Evolutionary conservation across 64 coral and sea anemone genomes (phyloP), one percentile per base, ranked within the genome.

Genomic region (Anthopleura sola): DNA sequence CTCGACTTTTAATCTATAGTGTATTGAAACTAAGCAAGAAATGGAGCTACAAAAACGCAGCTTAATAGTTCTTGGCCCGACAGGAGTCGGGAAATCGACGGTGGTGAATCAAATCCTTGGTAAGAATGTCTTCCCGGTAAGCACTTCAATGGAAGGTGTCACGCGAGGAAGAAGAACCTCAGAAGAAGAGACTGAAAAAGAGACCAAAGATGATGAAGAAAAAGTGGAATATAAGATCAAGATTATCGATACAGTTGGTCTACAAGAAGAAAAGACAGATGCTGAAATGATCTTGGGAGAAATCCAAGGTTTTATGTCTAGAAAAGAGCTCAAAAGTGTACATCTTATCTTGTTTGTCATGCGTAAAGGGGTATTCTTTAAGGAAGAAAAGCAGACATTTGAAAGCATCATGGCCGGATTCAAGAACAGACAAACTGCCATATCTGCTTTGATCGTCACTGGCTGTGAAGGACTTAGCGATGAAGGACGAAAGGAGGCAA

Each of bases 401-500:
- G 29, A 10, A 13, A 19, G 19, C 17, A 84, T 84, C 29, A 24
- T 36, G 28, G 0, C 23, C 4, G 18, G 16, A 1, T 84, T 3
- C 37, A 37, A 36, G 36, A 40, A 82, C 9, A 12, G 58, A 60
- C 34, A 57, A 36, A 49, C n/a, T 14, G 6, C 15, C 6, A 37
- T 60, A 2, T 84, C 82, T 32, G 82, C 82, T 0, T 16, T 84
- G 51, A 50, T 84, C 17, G 58, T 84, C 31, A 84, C 82, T 0
- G 82, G 82, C n/a, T 84, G 82, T 84, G 82, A 84, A 39, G 36
- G 31, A 23, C 21, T 84, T 58, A 31, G 56, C 1, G 55, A 84
- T 23, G 82, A 60, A 58, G 82, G 32, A 14, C 55, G 31, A 20
- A 16, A 0, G 1, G 0, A 28, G 19, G 26, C 58, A 5, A 0